phyloP scores from a whole-genome alignment of 2,113 vertebrate species.

The Myrmophylax atrothorax region DNA sequence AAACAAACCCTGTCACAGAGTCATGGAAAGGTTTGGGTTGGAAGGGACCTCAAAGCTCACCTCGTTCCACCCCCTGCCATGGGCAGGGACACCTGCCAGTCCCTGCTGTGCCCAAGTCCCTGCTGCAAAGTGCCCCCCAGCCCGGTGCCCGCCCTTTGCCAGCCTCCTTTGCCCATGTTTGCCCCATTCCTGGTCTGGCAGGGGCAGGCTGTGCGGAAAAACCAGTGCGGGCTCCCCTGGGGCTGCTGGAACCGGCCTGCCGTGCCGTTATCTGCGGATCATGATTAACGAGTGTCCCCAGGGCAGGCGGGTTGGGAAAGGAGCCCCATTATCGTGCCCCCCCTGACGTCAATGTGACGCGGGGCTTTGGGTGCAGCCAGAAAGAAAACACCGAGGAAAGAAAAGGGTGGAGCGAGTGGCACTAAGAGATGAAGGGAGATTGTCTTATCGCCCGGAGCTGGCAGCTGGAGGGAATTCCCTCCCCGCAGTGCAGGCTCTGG shows the following conservation, averaged over 20 bases:
- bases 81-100: not conserved
- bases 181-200: not conserved
- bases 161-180: not conserved
- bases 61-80: accelerated
- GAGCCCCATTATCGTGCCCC: not conserved
- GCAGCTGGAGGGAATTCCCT: not conserved
- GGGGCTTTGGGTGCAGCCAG: not conserved
- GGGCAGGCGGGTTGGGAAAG: conserved; percentile 55
- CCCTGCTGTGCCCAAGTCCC: not conserved
- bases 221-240: not conserved
- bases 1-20: not conserved
- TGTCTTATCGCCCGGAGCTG: conserved; percentile 15
- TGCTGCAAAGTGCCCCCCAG: not conserved
- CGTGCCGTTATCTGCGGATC: not conserved
- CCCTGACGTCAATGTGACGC: conserved; percentile 51
- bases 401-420: not conserved
- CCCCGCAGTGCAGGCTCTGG: not conserved
- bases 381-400: not conserved
- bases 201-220: not conserved
- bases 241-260: not conserved
- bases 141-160: not conserved
- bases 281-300: not conserved
- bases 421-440: conserved; percentile 7
- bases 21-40: not conserved
- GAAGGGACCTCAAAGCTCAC: not conserved